Percentiles rank a stretch among this genome's conserved stretches.
Evolutionary conservation across 2,113 vertebrate species (phyloP).

Genomic region (Psilopogon haemacephalus): DNA sequence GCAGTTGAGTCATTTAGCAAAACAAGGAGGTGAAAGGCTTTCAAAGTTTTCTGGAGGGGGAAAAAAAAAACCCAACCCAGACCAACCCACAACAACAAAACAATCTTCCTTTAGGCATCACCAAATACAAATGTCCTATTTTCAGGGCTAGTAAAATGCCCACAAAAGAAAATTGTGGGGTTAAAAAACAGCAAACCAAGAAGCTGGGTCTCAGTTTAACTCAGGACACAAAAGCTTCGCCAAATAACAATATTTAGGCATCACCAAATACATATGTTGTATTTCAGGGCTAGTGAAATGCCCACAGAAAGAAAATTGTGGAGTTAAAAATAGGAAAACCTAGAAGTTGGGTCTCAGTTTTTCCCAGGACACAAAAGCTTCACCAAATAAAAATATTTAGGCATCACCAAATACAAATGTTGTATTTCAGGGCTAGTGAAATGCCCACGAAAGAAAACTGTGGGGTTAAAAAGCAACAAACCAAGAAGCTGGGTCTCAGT

Average conservation of each 20-base stretch:
- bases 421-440: neutral
- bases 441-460: neutral
- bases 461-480: neutral
- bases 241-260: too few species aligned
- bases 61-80: neutral
- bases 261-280: neutral
- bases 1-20: neutral
- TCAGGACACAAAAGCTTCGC: too few species aligned
- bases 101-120: neutral
- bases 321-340: neutral
- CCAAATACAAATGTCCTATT: too few species aligned
- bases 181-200: too few species aligned
- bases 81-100: neutral
- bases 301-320: neutral
- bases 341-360: neutral
- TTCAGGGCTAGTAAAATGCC: too few species aligned
- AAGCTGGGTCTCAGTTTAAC: too few species aligned
- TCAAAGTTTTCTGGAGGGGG: neutral
- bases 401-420: neutral
- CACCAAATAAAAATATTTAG: too few species aligned
- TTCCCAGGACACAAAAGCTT: neutral
- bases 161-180: too few species aligned
- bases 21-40: slow-evolving; percentile 6
- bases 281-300: neutral
- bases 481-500: neutral